These are phyloP conservation scores for Cheilosia vulpina DNA, from an alignment of 2,888 invertebrate genomes.

Conservation along the genomic window DNA sequence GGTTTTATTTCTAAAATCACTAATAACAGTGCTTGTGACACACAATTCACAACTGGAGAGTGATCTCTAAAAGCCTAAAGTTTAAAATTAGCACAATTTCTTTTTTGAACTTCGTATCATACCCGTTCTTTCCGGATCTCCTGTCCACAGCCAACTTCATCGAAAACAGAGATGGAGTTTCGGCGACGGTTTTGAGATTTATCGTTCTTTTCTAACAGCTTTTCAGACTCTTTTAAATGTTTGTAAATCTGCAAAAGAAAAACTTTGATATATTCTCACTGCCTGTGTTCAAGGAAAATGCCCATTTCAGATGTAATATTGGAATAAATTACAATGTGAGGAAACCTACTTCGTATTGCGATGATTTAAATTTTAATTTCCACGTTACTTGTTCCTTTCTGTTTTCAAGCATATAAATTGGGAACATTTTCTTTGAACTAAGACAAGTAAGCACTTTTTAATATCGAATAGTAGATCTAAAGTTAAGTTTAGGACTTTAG, in stretches of 20 bases:
- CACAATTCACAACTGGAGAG: conserved; percentile 79
- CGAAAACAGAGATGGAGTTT: conserved; percentile 82
- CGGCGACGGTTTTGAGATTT: conserved; percentile 76
- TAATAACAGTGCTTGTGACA: conserved; percentile 80
- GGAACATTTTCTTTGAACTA: too few relatives aligned
- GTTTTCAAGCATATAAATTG: too few relatives aligned
- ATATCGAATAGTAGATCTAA: background rate
- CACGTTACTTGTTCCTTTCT: too few relatives aligned
- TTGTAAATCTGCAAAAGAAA: conserved; percentile 34
- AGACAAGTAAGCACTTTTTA: background rate
- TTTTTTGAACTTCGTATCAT: background rate
- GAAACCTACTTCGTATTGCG: too few relatives aligned
- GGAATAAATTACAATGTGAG: too few relatives aligned
- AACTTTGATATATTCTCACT: background rate
- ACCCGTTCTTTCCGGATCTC: conserved; percentile 71
- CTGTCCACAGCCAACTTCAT: conserved; percentile 77
- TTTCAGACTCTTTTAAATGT: conserved; percentile 30
- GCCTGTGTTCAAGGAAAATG: too few relatives aligned
- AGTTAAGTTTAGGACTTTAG: background rate
- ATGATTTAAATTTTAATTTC: too few relatives aligned
- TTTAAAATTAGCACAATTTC: background rate
- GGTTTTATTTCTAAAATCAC: conserved; percentile 78
- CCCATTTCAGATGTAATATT: too few relatives aligned
- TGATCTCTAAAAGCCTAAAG: conserved; percentile 77
- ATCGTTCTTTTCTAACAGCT: background rate